Percentiles rank a stretch among this genome's conserved stretches.
Conservation (phyloP, 2,797 vertebrate genomes). For the Ateles fusciceps region DNA sequence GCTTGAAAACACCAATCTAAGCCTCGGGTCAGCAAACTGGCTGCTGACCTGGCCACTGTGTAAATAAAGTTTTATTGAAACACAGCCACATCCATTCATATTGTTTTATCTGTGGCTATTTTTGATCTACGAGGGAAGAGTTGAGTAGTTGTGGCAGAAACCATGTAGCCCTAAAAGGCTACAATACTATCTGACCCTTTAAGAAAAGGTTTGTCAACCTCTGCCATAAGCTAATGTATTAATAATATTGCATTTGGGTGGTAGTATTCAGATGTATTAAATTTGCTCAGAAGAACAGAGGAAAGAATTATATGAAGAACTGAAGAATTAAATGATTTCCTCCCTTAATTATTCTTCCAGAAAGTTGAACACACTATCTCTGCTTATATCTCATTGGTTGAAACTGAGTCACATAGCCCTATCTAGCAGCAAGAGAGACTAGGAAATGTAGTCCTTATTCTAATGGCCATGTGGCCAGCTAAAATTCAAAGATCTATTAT, state of each 20-base stretch:
- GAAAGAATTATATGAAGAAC: background rate
- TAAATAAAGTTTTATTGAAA: slow-evolving; percentile 26
- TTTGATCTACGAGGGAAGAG: background rate
- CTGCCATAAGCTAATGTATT: background rate
- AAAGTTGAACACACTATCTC: background rate
- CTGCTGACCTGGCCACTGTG: background rate
- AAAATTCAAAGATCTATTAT: background rate
- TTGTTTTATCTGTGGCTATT: background rate
- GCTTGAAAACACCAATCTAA: background rate
- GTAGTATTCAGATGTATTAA: background rate
- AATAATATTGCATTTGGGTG: background rate
- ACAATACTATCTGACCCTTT: background rate
- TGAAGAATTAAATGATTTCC: background rate
- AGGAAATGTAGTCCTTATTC: background rate
- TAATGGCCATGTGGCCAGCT: background rate
- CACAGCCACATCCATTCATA: background rate
- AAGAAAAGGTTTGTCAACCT: background rate
- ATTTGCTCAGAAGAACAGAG: background rate
- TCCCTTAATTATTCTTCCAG: background rate
- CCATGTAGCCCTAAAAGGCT: background rate
- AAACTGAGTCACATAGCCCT: background rate
- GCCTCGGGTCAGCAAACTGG: background rate
- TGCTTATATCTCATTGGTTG: background rate
- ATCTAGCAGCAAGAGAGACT: background rate
- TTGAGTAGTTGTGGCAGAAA: background rate